Percentiles rank a stretch among this genome's conserved stretches.
These are phyloP conservation scores for Pachyuromys duprasi DNA, from an alignment of 2,797 vertebrate species.

Conservation along the genomic window DNA sequence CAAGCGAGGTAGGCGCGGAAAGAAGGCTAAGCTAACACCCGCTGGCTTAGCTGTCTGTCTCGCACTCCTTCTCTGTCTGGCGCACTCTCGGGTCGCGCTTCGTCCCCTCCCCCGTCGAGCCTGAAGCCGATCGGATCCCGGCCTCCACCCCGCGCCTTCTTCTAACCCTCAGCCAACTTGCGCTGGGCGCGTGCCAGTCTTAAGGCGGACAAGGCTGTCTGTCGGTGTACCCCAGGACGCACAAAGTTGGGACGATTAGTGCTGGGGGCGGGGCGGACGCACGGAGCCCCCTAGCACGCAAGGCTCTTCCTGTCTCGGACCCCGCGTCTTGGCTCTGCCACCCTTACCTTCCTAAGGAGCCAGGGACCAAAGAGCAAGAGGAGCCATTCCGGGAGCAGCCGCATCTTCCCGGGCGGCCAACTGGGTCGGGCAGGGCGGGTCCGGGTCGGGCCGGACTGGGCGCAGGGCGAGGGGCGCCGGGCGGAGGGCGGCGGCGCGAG, in stretches of 20 bases:
- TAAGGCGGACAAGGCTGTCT: slow-evolving; percentile 58
- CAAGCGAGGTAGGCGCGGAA: slow-evolving; percentile 59
- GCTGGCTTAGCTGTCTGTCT: slow-evolving; percentile 81
- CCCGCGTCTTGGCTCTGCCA: not conserved
- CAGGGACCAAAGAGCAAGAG: slow-evolving; percentile 81
- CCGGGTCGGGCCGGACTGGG: not conserved
- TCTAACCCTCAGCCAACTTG: slow-evolving; percentile 73
- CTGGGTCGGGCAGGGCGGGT: slow-evolving; percentile 36
- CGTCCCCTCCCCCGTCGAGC: slow-evolving; percentile 71
- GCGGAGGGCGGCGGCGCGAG: not conserved
- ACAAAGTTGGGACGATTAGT: slow-evolving; percentile 72
- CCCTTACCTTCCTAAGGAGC: slow-evolving; percentile 83
- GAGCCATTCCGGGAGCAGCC: slow-evolving; percentile 82
- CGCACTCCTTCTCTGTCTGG: slow-evolving; percentile 81
- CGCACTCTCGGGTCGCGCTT: slow-evolving; percentile 75
- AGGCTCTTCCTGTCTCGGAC: slow-evolving; percentile 16
- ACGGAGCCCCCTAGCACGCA: not conserved
- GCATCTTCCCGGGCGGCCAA: slow-evolving; percentile 79
- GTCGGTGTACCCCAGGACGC: slow-evolving; percentile 42
- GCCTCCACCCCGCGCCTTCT: not conserved
- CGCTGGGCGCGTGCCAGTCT: slow-evolving; percentile 36
- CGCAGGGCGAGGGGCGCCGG: not conserved
- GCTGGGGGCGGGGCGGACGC: slow-evolving; percentile 52
- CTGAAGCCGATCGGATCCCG: not conserved
- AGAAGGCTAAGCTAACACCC: slow-evolving; percentile 73